Base-by-base conservation (phyloP, 2,797 vertebrate genomes). In the Pseudochirops cupreus region DNA sequence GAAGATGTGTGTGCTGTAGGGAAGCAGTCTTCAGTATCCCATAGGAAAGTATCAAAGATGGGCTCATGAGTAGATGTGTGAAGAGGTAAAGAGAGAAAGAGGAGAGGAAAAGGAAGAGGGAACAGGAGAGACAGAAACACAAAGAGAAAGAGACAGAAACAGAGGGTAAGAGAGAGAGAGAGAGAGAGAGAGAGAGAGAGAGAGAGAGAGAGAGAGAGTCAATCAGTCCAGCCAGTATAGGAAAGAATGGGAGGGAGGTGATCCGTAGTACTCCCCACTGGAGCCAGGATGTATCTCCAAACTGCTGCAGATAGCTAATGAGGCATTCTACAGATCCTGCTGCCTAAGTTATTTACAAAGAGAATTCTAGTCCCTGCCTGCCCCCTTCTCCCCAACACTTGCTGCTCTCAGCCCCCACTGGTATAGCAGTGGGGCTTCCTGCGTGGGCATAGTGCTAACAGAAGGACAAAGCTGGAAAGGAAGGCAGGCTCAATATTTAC, bases 281-380 rank as follows among this genome's bases (percentile, higher is more conserved):
- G 28, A 90, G 46, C 89, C 89, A 90, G 89, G 89, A 90, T 54
- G 50, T 13, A 33, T 56, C 94, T 56, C 91, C 96, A 93, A 67
- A 56, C 95, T 58, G 58, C 97, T 96, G 96, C n/a, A 57, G 52
- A 93, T 92, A 95, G 54, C 59, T 93, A 96, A 96, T 94, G 93
- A 98, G 93, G 57, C 97, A 94, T 95, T 95, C 90, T 56, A 52
- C 55, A 33, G 95, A 62, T 92, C 95, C 91, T 29, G 95, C 21
- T 97, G 96, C 96, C 97, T 96, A 82, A 91, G 96, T 97, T 97
- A 92, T 98, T 98, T 97, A 95, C 56, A 6, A 13, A 93, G 92
- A 95, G 93, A 96, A 97, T 56, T 97, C 93, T 93, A 97, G 93
- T 62, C 91, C 94, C 26, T 92, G 93, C 96, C 55, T 94, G 55